A percentile compares a stretch with the other conserved stretches of the same genome.
Conservation (phyloP, 2,797 vertebrate species). For the Xenentodon cancila region DNA sequence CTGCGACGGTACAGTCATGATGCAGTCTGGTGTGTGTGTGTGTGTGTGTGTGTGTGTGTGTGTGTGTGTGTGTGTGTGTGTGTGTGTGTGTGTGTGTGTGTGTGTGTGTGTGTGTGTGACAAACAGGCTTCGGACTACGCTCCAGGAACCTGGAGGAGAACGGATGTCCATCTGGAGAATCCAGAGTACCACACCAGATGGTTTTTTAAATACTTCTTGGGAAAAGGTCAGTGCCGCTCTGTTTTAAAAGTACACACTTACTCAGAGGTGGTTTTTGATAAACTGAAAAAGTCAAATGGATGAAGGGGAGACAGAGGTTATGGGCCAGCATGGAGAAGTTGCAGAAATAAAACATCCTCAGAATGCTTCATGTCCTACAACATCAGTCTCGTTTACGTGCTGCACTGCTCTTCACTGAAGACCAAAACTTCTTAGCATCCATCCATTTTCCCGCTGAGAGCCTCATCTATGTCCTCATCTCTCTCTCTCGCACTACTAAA, state of each 20-base stretch:
- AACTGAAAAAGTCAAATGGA: background rate
- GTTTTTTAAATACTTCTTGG: constrained; percentile 99
- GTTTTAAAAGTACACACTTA: constrained; percentile 28
- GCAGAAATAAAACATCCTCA: constrained; percentile 26
- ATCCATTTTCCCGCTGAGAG: constrained; percentile 39
- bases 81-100: constrained; percentile 6
- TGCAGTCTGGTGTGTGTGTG: constrained; percentile 26
- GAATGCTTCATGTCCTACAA: constrained; percentile 29
- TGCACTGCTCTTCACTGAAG: constrained; percentile 27
- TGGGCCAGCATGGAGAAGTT: constrained; percentile 5
- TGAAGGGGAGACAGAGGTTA: background rate
- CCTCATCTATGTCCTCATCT: constrained; percentile 42
- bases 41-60: too few relatives aligned
- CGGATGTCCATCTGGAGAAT: constrained; percentile 98
- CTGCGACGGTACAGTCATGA: constrained; percentile 50
- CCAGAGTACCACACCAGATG: constrained; percentile 99
- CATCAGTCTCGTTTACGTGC: constrained; percentile 36
- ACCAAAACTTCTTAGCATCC: constrained; percentile 44
- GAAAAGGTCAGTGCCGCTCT: constrained; percentile 89
- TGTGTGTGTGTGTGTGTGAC: constrained; percentile 16
- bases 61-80: background rate
- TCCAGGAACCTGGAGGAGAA: constrained; percentile 95
- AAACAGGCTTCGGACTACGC: constrained; percentile 86
- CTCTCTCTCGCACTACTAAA: constrained; percentile 9
- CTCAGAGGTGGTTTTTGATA: constrained; percentile 19